These are phyloP conservation scores for Chaetodon trifasciatus DNA, from an alignment of 2,797 vertebrate species.

Conservation along the genomic window DNA sequence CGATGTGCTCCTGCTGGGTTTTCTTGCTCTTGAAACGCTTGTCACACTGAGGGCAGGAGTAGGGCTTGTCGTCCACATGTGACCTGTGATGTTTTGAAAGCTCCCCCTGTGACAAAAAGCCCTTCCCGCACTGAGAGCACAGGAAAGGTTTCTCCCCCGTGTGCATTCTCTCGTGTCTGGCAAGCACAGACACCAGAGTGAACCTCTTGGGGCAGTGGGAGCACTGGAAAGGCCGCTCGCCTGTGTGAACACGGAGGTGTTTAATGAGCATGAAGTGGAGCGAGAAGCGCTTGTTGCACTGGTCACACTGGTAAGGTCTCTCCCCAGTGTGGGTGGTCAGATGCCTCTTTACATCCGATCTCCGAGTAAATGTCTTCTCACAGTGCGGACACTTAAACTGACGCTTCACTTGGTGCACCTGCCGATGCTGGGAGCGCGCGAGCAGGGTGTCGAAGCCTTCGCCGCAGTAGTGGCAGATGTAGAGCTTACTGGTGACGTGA, in stretches of 20 bases:
- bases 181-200: constrained; percentile 82
- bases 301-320: constrained; percentile 79
- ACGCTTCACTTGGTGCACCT: constrained; percentile 72
- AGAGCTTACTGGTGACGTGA: constrained; percentile 76
- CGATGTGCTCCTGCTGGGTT: constrained; percentile 86
- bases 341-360: constrained; percentile 84
- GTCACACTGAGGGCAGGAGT: constrained; percentile 80
- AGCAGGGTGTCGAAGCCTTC: constrained; percentile 83
- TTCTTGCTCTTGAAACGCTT: constrained; percentile 86
- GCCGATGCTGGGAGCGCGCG: constrained; percentile 81
- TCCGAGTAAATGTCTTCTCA: constrained; percentile 83
- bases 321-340: constrained; percentile 83
- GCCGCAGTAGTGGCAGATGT: constrained; percentile 83
- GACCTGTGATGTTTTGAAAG: constrained; percentile 85
- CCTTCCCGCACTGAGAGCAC: constrained; percentile 86
- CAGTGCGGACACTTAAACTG: constrained; percentile 84
- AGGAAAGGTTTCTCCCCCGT: constrained; percentile 87
- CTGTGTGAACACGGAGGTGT: constrained; percentile 83
- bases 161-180: constrained; percentile 87
- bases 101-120: constrained; percentile 85
- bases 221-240: constrained; percentile 84
- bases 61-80: constrained; percentile 82
- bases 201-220: constrained; percentile 85
- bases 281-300: constrained; percentile 82
- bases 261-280: constrained; percentile 82